phyloP scores from a whole-genome alignment of 2,888 invertebrate genomes.

The Ochropleura leucogaster region DNA sequence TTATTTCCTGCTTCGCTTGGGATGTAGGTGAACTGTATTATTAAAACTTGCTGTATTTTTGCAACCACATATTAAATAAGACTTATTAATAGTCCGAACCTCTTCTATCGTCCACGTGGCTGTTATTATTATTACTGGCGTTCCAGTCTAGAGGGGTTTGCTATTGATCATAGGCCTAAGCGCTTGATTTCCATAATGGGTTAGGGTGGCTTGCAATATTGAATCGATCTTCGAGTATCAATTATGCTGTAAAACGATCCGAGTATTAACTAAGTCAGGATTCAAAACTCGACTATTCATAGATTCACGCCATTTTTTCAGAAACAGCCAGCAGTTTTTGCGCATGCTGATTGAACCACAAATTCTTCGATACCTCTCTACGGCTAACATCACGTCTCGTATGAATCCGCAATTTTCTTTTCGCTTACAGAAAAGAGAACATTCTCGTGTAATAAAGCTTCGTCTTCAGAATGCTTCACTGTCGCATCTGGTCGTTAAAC shows the following conservation, averaged over 20 bases:
- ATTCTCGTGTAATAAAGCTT: constrained; percentile 19
- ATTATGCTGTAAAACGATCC: constrained; percentile 43
- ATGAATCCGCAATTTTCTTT: constrained; percentile 15
- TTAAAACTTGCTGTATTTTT: constrained; percentile 42
- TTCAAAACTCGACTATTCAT: not conserved
- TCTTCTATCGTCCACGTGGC: not conserved
- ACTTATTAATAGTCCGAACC: not conserved
- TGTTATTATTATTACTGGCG: constrained; percentile 5
- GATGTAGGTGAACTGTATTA: constrained; percentile 55
- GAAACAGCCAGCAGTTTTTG: not conserved
- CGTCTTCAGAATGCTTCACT: constrained; percentile 38
- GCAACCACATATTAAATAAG: constrained; percentile 3
- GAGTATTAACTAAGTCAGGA: constrained; percentile 37
- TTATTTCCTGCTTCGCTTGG: constrained; percentile 63
- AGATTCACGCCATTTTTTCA: not conserved
- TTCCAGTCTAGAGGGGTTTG: constrained; percentile 1
- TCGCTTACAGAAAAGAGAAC: constrained; percentile 12
- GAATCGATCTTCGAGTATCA: constrained; percentile 18
- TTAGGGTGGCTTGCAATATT: constrained; percentile 16
- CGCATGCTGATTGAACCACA: not conserved
- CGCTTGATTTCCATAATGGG: constrained; percentile 38
- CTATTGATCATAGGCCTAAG: constrained; percentile 39
- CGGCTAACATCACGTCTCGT: constrained; percentile 13
- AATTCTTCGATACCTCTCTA: not conserved
- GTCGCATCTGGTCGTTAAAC: constrained; percentile 55